Evolutionary conservation across 2,797 vertebrate genomes (phyloP), one percentile per base, ranked within the genome.

Genomic region (Poecilia gillii): DNA sequence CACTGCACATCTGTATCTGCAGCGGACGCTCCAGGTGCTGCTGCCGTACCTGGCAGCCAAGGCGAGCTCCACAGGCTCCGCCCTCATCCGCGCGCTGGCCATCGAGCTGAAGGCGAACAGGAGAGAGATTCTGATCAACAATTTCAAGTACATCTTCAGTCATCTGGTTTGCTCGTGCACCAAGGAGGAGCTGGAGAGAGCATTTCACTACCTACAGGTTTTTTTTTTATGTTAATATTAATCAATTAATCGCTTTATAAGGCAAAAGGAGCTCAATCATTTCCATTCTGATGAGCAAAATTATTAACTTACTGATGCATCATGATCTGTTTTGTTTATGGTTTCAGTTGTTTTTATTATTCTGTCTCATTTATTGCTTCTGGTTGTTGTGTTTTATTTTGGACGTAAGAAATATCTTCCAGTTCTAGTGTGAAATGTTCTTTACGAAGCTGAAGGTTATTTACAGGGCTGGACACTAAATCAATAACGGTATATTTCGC

Each of bases 91-190:
- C 80, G 98, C 96, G 25, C 94, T 99, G 86, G 98, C 98, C 86
- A 99, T 97, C 84, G 98, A 99, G 87, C 72, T 99, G 81, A 99
- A 99, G 75, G 97, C 97, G 88, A 99, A 97, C 92, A 96, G 97
- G 79, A 96, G 98, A 89, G 98, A 99, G 91, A 99, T 99, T 87
- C 95, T 99, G 75, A 98, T 99, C 92, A 99, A 97, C 93, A 99
- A 99, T 92, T 99, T 99, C 93, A 99, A 99, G 85, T 99, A 99
- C 90, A 99, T 99, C 87, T 99, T 99, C 90, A 99, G 98, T 83
- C 98, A 99, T 82, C 94, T 99, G 92, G 98, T 99, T 77, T 99
- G 98, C 92, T 99, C 98, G 87, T 99, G 98, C 94, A 97, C 97
- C 76, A 99, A 99, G 89, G 97, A 98, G 89, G 98, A 99, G 90